phyloP scores from a whole-genome alignment of 2,888 invertebrate genomes.

The Sicus ferrugineus region DNA sequence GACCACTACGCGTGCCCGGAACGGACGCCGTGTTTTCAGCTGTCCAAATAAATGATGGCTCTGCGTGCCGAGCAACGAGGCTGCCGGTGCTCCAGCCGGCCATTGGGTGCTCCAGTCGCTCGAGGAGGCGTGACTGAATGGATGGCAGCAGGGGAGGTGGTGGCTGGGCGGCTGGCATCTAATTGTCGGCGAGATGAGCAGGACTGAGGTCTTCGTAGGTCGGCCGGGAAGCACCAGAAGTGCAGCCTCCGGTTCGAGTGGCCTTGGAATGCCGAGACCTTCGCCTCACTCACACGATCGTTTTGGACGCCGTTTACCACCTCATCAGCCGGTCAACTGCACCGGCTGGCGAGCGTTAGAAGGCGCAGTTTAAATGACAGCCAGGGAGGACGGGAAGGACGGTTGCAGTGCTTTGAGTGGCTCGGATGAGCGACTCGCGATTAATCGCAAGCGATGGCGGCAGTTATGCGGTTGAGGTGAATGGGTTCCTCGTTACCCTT shows the following conservation, averaged over 20 bases:
- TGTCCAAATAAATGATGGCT: conserved; percentile 27
- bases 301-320: no score
- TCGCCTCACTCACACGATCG: no score
- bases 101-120: no score
- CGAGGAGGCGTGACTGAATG: neutral
- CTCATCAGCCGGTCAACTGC: neutral
- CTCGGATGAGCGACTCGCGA: no score
- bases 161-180: neutral
- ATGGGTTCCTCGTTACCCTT: no score
- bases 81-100: neutral
- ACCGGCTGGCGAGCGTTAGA: neutral
- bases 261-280: no score
- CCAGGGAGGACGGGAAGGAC: neutral
- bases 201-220: no score
- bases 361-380: no score
- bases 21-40: conserved; percentile 24
- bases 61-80: neutral
- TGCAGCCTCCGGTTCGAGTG: no score
- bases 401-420: neutral
- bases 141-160: neutral
- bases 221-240: no score
- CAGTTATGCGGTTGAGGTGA: neutral
- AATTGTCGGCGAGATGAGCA: neutral
- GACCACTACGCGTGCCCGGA: conserved; percentile 23
- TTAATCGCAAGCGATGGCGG: neutral